Percentiles rank a stretch among this genome's conserved stretches.
Conservation (phyloP, 2,113 vertebrate genomes). For the Chiloscyllium plagiosum region DNA sequence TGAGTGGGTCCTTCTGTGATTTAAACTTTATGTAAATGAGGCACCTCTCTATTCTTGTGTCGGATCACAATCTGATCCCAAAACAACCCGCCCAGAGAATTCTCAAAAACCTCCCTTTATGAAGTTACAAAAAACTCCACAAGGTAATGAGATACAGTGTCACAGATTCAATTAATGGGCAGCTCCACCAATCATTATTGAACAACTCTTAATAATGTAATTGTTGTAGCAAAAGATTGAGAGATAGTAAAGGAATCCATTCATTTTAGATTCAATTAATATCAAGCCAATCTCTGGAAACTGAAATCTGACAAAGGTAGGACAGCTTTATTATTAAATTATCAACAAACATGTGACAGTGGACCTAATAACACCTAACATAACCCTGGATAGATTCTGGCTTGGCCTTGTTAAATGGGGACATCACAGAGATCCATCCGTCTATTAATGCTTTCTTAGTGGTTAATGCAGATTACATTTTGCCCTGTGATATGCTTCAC, state of each 20-base stretch:
- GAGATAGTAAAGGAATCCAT: neutral
- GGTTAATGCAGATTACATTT: neutral
- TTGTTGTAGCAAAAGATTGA: neutral
- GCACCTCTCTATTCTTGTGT: neutral
- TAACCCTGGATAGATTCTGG: neutral
- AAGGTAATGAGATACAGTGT: neutral
- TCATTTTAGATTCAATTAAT: neutral
- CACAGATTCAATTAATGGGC: neutral
- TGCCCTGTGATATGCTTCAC: neutral
- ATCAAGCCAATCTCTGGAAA: neutral
- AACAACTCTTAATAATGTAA: neutral
- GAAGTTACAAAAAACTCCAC: neutral
- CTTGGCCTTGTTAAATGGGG: neutral
- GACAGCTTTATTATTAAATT: neutral
- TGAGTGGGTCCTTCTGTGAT: neutral
- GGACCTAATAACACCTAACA: neutral
- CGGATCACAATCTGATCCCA: neutral
- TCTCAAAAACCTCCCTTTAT: neutral
- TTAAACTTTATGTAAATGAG: neutral
- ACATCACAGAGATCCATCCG: neutral
- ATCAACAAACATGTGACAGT: neutral
- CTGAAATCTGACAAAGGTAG: neutral
- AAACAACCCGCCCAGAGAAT: neutral
- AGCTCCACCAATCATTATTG: neutral
- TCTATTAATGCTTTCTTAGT: neutral